A percentile compares a stretch with the other conserved stretches of the same genome.
phyloP scores from a whole-genome alignment of 1,140 invertebrate species.

The Diorhabda elongata region DNA sequence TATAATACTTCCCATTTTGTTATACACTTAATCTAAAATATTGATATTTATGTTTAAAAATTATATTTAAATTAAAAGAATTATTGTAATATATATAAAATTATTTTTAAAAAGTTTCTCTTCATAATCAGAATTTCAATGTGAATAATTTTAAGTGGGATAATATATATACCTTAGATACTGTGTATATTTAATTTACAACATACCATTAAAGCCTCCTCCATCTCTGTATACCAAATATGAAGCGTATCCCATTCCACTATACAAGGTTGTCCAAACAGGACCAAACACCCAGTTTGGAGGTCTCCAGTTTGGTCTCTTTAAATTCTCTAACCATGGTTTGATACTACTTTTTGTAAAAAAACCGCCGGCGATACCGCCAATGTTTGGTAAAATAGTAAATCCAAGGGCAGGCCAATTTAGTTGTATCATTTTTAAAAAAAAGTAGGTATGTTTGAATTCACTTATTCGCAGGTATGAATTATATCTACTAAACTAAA shows the following conservation, averaged over 20 bases:
- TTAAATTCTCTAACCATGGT: conserved; percentile 4
- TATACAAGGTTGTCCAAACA: conserved; percentile 9
- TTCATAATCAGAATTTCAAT: no score
- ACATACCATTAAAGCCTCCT: conserved; percentile 59
- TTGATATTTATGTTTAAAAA: no score
- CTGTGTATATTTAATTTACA: conserved; percentile 23
- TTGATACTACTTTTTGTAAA: conserved; percentile 4
- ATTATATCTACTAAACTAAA: no score
- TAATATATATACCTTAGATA: no score
- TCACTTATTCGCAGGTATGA: no score
- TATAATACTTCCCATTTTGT: no score
- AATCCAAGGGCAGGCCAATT: conserved; percentile 43
- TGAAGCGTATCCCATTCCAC: conserved; percentile 4
- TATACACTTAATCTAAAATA: no score
- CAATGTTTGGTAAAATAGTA: conserved; percentile 8
- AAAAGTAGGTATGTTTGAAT: background rate
- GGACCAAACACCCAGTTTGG: conserved; percentile 1
- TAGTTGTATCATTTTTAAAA: conserved; percentile 22
- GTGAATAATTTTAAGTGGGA: no score
- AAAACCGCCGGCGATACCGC: background rate
- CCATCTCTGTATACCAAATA: conserved; percentile 57
- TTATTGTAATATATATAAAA: no score
- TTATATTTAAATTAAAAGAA: no score
- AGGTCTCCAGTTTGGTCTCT: conserved; percentile 3
- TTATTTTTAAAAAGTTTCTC: conserved; percentile 37